Conservation (phyloP, 2,888 invertebrate genomes). For the Epistrophe eligans region DNA sequence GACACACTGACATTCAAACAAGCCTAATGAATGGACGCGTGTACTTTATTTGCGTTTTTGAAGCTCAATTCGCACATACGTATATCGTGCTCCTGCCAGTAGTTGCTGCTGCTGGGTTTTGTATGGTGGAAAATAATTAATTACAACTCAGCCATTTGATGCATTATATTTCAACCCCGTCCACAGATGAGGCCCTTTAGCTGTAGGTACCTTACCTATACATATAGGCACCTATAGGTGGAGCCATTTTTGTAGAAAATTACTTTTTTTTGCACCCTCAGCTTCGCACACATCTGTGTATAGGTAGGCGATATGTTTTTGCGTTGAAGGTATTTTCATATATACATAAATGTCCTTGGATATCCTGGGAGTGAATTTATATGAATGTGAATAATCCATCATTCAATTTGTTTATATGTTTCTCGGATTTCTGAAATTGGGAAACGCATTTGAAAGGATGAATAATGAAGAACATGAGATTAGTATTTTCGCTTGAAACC, state of each 20-base stretch:
- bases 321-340: not conserved
- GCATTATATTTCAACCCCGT: constrained; percentile 24
- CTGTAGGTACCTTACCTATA: no score
- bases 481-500: constrained; percentile 7
- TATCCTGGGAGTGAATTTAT: constrained; percentile 30
- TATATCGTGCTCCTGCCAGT: not conserved
- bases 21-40: constrained; percentile 41
- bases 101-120: not conserved
- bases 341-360: not conserved
- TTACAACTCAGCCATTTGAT: constrained; percentile 60
- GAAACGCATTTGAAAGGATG: constrained; percentile 61
- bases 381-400: constrained; percentile 63
- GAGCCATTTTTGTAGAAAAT: constrained; percentile 29
- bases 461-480: constrained; percentile 59
- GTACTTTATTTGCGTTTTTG: constrained; percentile 13
- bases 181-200: not conserved
- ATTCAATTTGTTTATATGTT: constrained; percentile 44
- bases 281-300: not conserved
- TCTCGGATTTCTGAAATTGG: constrained; percentile 55
- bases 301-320: not conserved
- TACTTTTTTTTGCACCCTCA: constrained; percentile 34
- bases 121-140: constrained; percentile 59
- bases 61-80: constrained; percentile 23
- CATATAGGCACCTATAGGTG: not conserved
- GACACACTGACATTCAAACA: constrained; percentile 41